phyloP scores from a whole-genome alignment of 1,140 invertebrate species.

The Leptopilina clavipes region DNA sequence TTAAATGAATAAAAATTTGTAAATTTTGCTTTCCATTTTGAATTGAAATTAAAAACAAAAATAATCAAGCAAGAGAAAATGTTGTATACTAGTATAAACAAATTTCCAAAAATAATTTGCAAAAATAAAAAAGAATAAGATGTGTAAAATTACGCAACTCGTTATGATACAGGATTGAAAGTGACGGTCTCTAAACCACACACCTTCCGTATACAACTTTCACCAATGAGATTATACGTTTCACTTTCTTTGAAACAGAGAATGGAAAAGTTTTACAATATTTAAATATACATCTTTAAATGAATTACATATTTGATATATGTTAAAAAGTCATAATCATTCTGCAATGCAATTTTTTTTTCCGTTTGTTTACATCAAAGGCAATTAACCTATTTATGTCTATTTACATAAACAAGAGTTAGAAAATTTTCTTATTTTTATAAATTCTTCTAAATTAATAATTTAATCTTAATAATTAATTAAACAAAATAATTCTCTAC shows the following conservation, averaged over 20 bases:
- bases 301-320: not conserved
- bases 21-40: not conserved
- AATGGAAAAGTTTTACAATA: conserved; percentile 44
- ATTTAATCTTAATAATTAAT: too few relatives aligned
- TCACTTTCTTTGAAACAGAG: conserved; percentile 56
- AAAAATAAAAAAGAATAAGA: conserved; percentile 25
- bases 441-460: too few relatives aligned
- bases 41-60: too few relatives aligned
- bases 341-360: not conserved
- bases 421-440: not conserved
- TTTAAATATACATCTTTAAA: conserved; percentile 17
- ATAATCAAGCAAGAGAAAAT: not conserved
- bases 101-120: not conserved
- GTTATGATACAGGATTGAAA: conserved; percentile 15
- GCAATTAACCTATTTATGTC: not conserved
- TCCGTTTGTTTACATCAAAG: not conserved
- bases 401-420: not conserved
- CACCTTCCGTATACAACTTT: conserved; percentile 58
- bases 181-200: conserved; percentile 9
- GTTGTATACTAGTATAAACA: not conserved
- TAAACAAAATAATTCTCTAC: too few relatives aligned
- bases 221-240: conserved; percentile 57
- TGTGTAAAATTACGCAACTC: conserved; percentile 15
- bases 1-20: too few relatives aligned
- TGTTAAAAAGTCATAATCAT: not conserved